Evolutionary conservation across 2,797 vertebrate genomes (phyloP).

Genomic region (Paratrypauchen microcephalus): DNA sequence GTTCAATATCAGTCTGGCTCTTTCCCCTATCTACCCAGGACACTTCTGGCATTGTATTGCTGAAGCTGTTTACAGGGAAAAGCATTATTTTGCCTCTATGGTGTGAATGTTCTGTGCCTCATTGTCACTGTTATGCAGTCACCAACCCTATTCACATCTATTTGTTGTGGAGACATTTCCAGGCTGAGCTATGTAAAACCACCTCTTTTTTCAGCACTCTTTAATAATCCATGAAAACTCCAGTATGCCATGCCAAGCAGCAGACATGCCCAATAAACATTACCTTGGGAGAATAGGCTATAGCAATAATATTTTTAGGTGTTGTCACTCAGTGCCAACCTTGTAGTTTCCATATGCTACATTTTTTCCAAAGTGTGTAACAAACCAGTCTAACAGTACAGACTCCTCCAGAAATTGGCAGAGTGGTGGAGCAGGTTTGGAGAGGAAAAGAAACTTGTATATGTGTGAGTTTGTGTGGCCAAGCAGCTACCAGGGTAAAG

Average conservation of each 20-base stretch:
- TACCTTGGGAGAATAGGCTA: not conserved
- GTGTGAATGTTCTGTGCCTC: slow-evolving; percentile 48
- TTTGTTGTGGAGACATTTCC: slow-evolving; percentile 12
- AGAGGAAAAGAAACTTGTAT: slow-evolving; percentile 11
- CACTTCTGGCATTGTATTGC: slow-evolving; percentile 23
- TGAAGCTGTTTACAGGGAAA: slow-evolving; percentile 51
- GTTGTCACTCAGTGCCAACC: not conserved
- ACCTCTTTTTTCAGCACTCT: not conserved
- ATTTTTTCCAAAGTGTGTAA: slow-evolving; percentile 15
- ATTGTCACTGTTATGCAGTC: slow-evolving; percentile 56
- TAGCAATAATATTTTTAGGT: not conserved
- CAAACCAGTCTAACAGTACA: slow-evolving; percentile 52
- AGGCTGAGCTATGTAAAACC: not conserved
- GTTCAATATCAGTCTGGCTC: slow-evolving; percentile 41
- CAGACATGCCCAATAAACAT: not conserved
- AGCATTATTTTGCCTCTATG: slow-evolving; percentile 52
- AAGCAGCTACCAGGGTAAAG: slow-evolving; percentile 1
- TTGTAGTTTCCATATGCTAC: slow-evolving; percentile 2
- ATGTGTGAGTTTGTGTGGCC: slow-evolving; percentile 38
- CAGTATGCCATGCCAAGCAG: not conserved
- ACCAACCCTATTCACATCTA: slow-evolving; percentile 19
- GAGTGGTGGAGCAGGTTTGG: slow-evolving; percentile 59
- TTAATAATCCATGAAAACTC: not conserved
- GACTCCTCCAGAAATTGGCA: slow-evolving; percentile 23
- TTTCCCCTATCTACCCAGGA: slow-evolving; percentile 41